A percentile compares a stretch with the other conserved stretches of the same genome.
Evolutionary conservation across 2,797 vertebrate species (phyloP).

Genomic region (Pseudopleuronectes americanus): DNA sequence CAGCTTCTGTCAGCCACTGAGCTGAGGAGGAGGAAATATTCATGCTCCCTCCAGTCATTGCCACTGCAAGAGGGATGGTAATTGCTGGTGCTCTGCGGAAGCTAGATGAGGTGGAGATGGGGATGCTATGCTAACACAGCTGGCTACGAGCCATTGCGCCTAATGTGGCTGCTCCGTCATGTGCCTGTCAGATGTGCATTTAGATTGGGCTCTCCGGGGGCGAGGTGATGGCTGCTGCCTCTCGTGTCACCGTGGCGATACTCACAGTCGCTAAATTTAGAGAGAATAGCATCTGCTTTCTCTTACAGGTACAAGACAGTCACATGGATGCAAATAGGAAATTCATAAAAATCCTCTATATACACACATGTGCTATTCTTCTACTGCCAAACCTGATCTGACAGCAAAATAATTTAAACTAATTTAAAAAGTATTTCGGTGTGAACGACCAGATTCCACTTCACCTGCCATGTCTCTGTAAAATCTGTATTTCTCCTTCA

Average conservation of each 20-base stretch:
- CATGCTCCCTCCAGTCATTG: constrained; percentile 54
- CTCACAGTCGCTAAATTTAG: constrained; percentile 21
- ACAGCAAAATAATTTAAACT: too few species aligned
- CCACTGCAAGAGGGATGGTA: constrained; percentile 69
- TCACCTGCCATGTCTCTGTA: constrained; percentile 11
- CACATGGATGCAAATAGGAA: not conserved
- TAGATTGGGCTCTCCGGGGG: constrained; percentile 48
- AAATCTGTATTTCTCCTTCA: constrained; percentile 39
- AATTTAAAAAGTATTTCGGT: too few species aligned
- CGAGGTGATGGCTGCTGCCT: constrained; percentile 48
- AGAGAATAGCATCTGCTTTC: not conserved
- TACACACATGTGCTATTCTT: not conserved
- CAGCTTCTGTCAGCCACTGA: constrained; percentile 50
- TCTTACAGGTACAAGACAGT: constrained; percentile 15
- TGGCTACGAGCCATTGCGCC: constrained; percentile 66
- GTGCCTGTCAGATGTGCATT: constrained; percentile 56
- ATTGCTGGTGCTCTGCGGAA: constrained; percentile 53
- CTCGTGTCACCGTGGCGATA: constrained; percentile 23
- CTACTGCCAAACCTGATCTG: not conserved
- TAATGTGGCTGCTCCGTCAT: constrained; percentile 59
- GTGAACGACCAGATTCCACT: not conserved
- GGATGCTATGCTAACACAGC: constrained; percentile 68
- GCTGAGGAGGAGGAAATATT: constrained; percentile 49
- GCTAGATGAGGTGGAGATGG: constrained; percentile 63
- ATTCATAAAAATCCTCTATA: not conserved